Evolutionary conservation across 1,140 invertebrate genomes (phyloP).

Genomic region (Papilio helenus): DNA sequence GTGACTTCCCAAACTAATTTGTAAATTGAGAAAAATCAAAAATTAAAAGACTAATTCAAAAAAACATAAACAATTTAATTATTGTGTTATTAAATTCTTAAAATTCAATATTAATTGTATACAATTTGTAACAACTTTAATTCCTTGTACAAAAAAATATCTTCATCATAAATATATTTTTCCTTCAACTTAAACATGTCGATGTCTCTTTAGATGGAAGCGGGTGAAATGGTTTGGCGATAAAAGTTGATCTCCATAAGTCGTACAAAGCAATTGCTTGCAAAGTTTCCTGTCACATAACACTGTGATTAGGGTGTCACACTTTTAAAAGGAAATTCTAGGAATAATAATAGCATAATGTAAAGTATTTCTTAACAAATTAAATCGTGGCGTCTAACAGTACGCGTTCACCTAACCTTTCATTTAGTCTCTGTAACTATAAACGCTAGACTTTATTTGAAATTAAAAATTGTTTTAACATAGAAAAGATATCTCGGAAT

Average conservation of each 20-base stretch:
- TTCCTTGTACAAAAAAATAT: not conserved
- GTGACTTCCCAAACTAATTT: too few species aligned
- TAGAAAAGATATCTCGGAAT: not conserved
- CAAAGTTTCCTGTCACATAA: constrained; percentile 23
- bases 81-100: too few species aligned
- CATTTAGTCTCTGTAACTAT: not conserved
- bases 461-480: not conserved
- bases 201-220: not conserved
- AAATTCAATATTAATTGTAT: not conserved
- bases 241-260: constrained; percentile 19
- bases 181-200: not conserved
- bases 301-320: not conserved
- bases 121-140: too few species aligned
- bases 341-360: not conserved
- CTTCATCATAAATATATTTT: not conserved
- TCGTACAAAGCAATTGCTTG: constrained; percentile 23
- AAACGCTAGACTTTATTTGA: not conserved
- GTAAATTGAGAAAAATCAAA: too few species aligned
- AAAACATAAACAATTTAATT: too few species aligned
- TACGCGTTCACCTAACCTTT: not conserved
- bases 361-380: not conserved
- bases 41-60: too few species aligned
- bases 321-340: not conserved
- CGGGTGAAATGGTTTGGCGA: constrained; percentile 22
- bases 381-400: not conserved